Evolutionary conservation across 2,797 vertebrate genomes (phyloP), one percentile per base, ranked within the genome.

Genomic region (Pitangus sulphuratus): DNA sequence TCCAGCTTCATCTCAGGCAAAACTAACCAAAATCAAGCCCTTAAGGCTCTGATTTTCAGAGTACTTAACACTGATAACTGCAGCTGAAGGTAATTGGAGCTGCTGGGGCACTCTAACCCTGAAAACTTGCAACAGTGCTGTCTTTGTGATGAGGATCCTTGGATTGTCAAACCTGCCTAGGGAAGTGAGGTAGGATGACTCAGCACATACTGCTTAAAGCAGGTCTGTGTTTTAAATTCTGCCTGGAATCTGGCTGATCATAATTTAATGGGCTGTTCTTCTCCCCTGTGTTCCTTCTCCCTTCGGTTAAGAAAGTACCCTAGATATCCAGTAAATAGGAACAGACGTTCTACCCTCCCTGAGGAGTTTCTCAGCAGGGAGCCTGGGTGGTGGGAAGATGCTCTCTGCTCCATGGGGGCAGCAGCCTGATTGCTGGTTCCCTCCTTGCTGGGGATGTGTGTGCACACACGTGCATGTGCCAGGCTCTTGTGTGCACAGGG

Each of bases 381-480:
- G 20, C 4, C 3, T 22, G 65, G 39, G 35, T 2, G 6, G 20
- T 15, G 37, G 30, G 9, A 16, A 78, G 13, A 11, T 68, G 16
- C 26, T 15, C 7, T 35, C 12, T 74, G 64, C 7, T 6, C 15
- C 3, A 15, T 13, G 18, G 3, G 5, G 8, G 17, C 10, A 53
- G 20, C 66, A 82, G 66, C 31, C 31, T 54, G 24, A 10, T 7
- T 53, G 22, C 33, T 60, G 9, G 4, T 48, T 56, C n/a, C 61
- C 56, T 42, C 50, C 39, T 70, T 40, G 33, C 24, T 58, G 69
- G 44, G 39, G 11, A 12, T 45, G 54, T 16, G 28, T 15, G 47
- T 62, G 30, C 9, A 21, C 37, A 37, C 9, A 1, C 0, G 1
- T 16, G 57, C 0, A 1, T 33, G 28, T 39, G 35, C 8, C 64